phyloP scores from a whole-genome alignment of 2,113 vertebrate genomes.

The Lates calcarifer region DNA sequence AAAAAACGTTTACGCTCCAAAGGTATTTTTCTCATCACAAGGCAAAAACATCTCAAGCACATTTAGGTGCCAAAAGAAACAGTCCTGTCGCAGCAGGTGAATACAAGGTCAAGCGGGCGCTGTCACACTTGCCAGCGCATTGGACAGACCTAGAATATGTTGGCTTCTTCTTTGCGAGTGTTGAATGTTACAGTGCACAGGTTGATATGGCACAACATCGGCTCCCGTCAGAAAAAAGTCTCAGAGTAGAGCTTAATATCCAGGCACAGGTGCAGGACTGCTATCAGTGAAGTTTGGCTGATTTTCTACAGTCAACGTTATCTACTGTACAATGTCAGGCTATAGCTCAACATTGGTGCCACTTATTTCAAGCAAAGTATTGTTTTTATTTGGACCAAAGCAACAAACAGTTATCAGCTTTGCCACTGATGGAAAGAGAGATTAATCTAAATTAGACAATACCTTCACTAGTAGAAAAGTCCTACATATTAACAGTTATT shows the following conservation, averaged over 20 bases:
- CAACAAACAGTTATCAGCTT: slow-evolving; percentile 67
- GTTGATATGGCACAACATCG: slow-evolving; percentile 74
- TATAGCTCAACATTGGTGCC: slow-evolving; percentile 59
- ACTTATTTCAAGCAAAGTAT: slow-evolving; percentile 61
- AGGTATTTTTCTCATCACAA: slow-evolving; percentile 78
- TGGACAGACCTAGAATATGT: slow-evolving; percentile 55
- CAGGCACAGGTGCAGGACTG: slow-evolving; percentile 74
- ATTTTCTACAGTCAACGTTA: slow-evolving; percentile 43
- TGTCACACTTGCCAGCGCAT: slow-evolving; percentile 42
- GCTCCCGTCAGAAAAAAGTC: slow-evolving; percentile 52
- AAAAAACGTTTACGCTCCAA: slow-evolving; percentile 61
- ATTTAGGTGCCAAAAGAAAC: slow-evolving; percentile 71
- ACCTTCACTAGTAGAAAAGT: slow-evolving; percentile 75
- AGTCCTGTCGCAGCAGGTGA: slow-evolving; percentile 75
- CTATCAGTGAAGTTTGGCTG: slow-evolving; percentile 62
- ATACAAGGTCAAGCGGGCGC: slow-evolving; percentile 59
- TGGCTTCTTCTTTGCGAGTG: slow-evolving; percentile 60
- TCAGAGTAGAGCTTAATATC: slow-evolving; percentile 56
- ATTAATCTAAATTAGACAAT: slow-evolving; percentile 71
- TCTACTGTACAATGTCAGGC: slow-evolving; percentile 64
- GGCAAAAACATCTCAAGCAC: slow-evolving; percentile 77
- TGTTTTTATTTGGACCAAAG: slow-evolving; percentile 68
- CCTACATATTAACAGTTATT: slow-evolving; percentile 78
- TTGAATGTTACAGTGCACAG: slow-evolving; percentile 70
- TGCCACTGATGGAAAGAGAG: slow-evolving; percentile 64